These are phyloP conservation scores for Zaprionus tsacasi DNA, from an alignment of 1,140 invertebrate genomes.

Conservation along the genomic window DNA sequence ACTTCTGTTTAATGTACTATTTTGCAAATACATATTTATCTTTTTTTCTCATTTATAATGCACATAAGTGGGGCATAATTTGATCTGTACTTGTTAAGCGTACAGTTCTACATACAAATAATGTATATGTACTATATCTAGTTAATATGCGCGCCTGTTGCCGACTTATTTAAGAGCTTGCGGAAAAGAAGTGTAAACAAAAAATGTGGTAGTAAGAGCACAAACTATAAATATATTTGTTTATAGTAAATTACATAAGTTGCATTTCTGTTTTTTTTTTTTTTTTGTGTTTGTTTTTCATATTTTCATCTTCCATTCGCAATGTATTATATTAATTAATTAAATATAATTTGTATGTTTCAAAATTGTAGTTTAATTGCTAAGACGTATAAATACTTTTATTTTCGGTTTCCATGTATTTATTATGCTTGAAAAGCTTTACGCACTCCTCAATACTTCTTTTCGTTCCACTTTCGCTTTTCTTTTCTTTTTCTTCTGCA, in stretches of 20 bases:
- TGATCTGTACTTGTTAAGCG: constrained; percentile 31
- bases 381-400: constrained; percentile 79
- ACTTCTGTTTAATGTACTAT: constrained; percentile 72
- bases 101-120: constrained; percentile 38
- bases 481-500: constrained; percentile 13
- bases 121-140: constrained; percentile 42
- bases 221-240: constrained; percentile 78
- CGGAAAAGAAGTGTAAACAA: constrained; percentile 37
- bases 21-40: constrained; percentile 70
- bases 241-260: constrained; percentile 57
- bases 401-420: constrained; percentile 57
- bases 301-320: constrained; percentile 43
- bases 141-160: constrained; percentile 46
- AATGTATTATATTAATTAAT: constrained; percentile 52
- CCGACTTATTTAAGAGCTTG: constrained; percentile 29
- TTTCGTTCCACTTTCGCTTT: constrained; percentile 6
- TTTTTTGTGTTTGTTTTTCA: constrained; percentile 22
- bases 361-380: constrained; percentile 77
- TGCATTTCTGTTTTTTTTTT: constrained; percentile 26
- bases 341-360: constrained; percentile 76
- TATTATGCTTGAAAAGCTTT: constrained; percentile 29
- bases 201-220: constrained; percentile 55
- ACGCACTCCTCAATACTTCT: constrained; percentile 7
- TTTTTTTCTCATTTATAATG: constrained; percentile 65
- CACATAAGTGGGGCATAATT: constrained; percentile 58